Evolutionary conservation across 2,888 invertebrate genomes (phyloP).

Genomic region (Cerastis leucographa): DNA sequence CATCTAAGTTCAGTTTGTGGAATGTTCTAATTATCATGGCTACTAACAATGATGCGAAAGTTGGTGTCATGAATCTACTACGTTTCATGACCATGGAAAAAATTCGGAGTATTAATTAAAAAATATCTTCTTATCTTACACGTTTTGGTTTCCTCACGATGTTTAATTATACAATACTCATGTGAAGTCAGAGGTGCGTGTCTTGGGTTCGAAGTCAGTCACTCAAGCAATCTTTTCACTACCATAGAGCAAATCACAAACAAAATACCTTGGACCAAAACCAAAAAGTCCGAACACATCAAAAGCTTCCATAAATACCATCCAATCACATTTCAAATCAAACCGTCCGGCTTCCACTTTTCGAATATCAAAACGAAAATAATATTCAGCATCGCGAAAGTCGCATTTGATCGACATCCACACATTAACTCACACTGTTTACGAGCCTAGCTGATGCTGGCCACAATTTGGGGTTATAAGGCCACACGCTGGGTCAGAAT

Average conservation of each 20-base stretch:
- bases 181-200: neutral
- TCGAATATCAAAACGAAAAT: conserved; percentile 41
- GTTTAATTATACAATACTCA: too few relatives aligned
- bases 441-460: conserved; percentile 41
- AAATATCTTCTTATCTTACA: too few relatives aligned
- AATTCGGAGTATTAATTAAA: neutral
- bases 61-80: neutral
- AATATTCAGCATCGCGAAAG: conserved; percentile 36
- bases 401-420: conserved; percentile 49
- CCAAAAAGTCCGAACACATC: neutral
- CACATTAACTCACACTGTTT: conserved; percentile 54
- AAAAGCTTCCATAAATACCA: neutral
- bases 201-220: too few relatives aligned
- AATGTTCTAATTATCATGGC: too few relatives aligned
- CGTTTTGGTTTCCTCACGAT: too few relatives aligned
- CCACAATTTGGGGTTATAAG: conserved; percentile 44
- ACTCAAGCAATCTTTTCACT: neutral
- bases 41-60: neutral
- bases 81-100: too few relatives aligned
- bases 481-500: conserved; percentile 57
- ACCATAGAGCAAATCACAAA: neutral
- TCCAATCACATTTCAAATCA: conserved; percentile 32
- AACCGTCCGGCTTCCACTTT: conserved; percentile 3
- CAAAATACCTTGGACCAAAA: neutral
- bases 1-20: neutral